Base-by-base conservation (phyloP, 2,888 invertebrate species). In the Tiliacea aurago region DNA sequence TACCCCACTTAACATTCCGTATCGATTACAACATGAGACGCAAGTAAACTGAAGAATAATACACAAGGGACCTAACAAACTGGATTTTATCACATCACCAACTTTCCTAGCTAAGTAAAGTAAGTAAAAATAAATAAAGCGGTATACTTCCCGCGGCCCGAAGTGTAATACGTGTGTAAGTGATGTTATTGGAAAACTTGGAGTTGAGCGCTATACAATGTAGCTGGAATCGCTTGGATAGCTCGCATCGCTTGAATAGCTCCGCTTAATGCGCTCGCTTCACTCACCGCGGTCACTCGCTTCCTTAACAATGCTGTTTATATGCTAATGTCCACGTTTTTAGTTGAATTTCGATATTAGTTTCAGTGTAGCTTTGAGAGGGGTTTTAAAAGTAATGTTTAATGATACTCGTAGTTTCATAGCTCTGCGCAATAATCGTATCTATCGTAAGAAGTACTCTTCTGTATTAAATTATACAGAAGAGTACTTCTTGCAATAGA, bases 151-250 rank as follows among this genome's bases (percentile, higher is more conserved):
- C 55, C 74, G 81, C 80, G 86, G 81, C 86, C 80, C 28, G 72
- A 67, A 84, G 80, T 87, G 87, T 84, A 86, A 78, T 71, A 77
- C 71, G 74, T 67, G 83, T 72, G 78, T 84, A 71, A 81, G 84
- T 81, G 84, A 78, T 87, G 89, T 90, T 91, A 91, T 91, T 91
- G 90, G 89, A 90, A 91, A 91, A 91, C 88, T 91, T 91, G 67
- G 81, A 84, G 81, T 59, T 74, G 85, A 89, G 84, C 89, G 87
- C 86, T 86, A 87, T 88, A 89, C 89, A 86, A 89, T 89, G 88
- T 80, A 80, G 81, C 81, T 64, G 61, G 63, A 56, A 80, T 78
- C 70, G 76, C 80, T 67, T 56, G 73, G 53, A 59, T 70, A 69
- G 83, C 71, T 83, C 67, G 51, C 58, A 23, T 43, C 69, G 73